Percentiles rank a stretch among this genome's conserved stretches.
Evolutionary conservation across 2,113 vertebrate species (phyloP).

Genomic region (Sceloporus tristichus): DNA sequence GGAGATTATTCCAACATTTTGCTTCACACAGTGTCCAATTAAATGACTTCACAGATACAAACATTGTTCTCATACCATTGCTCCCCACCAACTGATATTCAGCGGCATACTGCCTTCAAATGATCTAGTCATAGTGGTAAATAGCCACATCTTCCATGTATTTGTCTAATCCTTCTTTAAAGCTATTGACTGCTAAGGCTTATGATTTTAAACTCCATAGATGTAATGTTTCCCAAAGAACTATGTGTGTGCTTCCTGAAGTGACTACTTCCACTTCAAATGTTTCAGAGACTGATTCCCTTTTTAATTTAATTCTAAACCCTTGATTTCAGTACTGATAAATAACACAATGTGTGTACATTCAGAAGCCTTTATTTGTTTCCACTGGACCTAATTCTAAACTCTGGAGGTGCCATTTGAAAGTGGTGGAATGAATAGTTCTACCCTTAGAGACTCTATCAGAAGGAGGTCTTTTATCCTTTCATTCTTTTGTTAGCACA

Average conservation of each 20-base stretch:
- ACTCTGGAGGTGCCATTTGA: background rate
- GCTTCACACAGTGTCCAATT: background rate
- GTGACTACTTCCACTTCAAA: background rate
- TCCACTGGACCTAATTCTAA: background rate
- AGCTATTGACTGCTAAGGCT: background rate
- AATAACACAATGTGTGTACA: background rate
- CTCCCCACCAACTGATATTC: background rate
- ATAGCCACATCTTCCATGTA: background rate
- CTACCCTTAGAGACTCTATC: background rate
- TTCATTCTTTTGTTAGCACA: slow-evolving; percentile 20
- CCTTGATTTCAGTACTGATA: background rate
- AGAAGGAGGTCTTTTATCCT: slow-evolving; percentile 19
- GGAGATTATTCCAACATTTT: background rate
- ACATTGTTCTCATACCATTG: background rate
- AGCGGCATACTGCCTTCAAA: background rate
- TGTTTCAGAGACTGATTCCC: background rate
- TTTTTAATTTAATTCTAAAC: background rate
- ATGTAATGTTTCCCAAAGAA: background rate
- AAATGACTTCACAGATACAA: background rate
- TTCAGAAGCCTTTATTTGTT: background rate
- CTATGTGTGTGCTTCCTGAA: no score
- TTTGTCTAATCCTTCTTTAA: background rate
- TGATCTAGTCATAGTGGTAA: background rate
- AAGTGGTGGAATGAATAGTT: background rate
- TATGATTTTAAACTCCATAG: background rate